Percentiles rank a stretch among this genome's conserved stretches.
These are phyloP conservation scores for Lycia hirtaria DNA, from an alignment of 2,888 invertebrate species.

Conservation along the genomic window DNA sequence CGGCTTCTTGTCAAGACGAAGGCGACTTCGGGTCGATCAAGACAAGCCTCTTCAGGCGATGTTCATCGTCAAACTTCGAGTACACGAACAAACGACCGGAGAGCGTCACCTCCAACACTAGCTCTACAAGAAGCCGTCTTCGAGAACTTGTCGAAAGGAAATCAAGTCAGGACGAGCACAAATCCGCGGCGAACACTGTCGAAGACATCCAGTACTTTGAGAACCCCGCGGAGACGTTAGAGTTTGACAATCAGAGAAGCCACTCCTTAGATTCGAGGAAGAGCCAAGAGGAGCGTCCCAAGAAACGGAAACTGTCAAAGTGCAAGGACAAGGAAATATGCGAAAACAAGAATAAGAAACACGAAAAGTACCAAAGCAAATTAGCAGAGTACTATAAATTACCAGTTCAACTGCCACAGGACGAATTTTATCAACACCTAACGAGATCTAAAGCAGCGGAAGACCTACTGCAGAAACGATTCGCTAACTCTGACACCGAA, in stretches of 20 bases:
- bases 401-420: conserved; percentile 77
- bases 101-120: conserved; percentile 79
- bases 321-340: conserved; percentile 69
- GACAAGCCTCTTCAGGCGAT: conserved; percentile 81
- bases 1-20: conserved; percentile 84
- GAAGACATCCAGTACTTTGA: conserved; percentile 82
- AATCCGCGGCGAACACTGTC: conserved; percentile 77
- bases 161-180: conserved; percentile 82
- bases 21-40: conserved; percentile 81
- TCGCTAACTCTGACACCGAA: conserved; percentile 78
- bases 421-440: conserved; percentile 81
- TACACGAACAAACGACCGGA: conserved; percentile 76
- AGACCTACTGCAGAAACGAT: conserved; percentile 75
- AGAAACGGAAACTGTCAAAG: conserved; percentile 75
- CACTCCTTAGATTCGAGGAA: conserved; percentile 74
- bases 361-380: conserved; percentile 81
- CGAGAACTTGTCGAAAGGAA: conserved; percentile 83
- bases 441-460: conserved; percentile 79
- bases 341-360: conserved; percentile 74
- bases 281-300: conserved; percentile 75
- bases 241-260: conserved; percentile 73
- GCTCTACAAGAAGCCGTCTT: conserved; percentile 84
- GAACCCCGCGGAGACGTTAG: conserved; percentile 80
- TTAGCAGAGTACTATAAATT: conserved; percentile 80
- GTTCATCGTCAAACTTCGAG: conserved; percentile 75